phyloP scores from a whole-genome alignment of 2,113 vertebrate genomes.

The Athene noctua region DNA sequence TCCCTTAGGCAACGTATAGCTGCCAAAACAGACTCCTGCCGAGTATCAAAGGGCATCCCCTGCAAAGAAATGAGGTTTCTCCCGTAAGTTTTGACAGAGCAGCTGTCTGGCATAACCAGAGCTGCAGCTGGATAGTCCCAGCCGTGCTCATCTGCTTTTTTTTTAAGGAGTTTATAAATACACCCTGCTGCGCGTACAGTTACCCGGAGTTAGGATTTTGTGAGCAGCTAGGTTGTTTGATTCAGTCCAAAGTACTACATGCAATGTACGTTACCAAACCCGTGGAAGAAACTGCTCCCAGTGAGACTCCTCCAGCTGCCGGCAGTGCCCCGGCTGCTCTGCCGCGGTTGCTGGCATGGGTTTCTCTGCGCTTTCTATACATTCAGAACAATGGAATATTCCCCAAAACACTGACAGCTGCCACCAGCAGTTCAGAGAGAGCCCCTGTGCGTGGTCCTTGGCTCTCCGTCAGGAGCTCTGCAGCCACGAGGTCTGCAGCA shows the following conservation, averaged over 20 bases:
- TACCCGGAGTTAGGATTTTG: neutral
- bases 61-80: neutral
- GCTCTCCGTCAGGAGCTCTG: fast-evolving
- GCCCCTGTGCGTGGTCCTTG: fast-evolving
- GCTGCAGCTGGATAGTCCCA: constrained; percentile 7
- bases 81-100: neutral
- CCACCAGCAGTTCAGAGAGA: neutral
- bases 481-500: neutral
- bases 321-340: neutral
- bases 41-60: constrained; percentile 34
- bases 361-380: neutral
- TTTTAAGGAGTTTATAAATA: neutral
- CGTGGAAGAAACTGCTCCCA: neutral
- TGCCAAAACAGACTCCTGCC: neutral
- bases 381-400: neutral
- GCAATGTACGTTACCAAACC: neutral
- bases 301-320: neutral
- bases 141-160: neutral
- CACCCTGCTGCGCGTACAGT: neutral
- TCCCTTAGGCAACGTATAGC: neutral
- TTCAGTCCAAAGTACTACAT: neutral
- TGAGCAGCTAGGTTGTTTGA: neutral
- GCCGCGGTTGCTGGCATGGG: neutral
- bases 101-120: constrained; percentile 19
- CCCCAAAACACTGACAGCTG: neutral